These are phyloP conservation scores for Phrynocephalus vlangalii DNA, from an alignment of 2,797 vertebrate genomes.

Conservation along the genomic window DNA sequence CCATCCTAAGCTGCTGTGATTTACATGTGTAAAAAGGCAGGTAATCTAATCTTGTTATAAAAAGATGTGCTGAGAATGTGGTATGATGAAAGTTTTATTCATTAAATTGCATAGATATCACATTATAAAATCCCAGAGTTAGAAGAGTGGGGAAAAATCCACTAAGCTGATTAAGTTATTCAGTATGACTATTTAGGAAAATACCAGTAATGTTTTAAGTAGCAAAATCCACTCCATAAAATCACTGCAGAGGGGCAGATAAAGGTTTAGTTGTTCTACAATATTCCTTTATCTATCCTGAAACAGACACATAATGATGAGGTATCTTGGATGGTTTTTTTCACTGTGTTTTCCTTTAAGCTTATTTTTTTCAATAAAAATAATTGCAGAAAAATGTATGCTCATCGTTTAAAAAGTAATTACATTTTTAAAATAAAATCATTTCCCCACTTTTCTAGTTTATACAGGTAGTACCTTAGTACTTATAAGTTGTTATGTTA, in stretches of 20 bases:
- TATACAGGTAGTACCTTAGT: background rate
- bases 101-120: slow-evolving; percentile 45
- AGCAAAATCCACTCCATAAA: slow-evolving; percentile 32
- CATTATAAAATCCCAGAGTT: slow-evolving; percentile 49
- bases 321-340: background rate
- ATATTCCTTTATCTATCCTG: slow-evolving; percentile 19
- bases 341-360: background rate
- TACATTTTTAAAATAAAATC: background rate
- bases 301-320: slow-evolving; percentile 8
- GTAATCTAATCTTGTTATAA: slow-evolving; percentile 21
- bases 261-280: background rate
- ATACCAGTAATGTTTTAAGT: slow-evolving; percentile 7
- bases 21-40: slow-evolving; percentile 32
- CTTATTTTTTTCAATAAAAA: background rate
- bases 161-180: slow-evolving; percentile 47
- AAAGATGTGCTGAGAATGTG: slow-evolving; percentile 31
- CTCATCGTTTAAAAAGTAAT: background rate
- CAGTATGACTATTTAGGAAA: slow-evolving; percentile 28
- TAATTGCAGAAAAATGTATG: background rate
- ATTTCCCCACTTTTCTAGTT: background rate
- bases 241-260: background rate
- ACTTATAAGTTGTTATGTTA: no score
- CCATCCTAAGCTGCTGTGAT: background rate
- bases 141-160: slow-evolving; percentile 24
- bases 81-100: slow-evolving; percentile 21